These are phyloP conservation scores for Operophtera brumata DNA, from an alignment of 2,888 invertebrate genomes.

Conservation along the genomic window DNA sequence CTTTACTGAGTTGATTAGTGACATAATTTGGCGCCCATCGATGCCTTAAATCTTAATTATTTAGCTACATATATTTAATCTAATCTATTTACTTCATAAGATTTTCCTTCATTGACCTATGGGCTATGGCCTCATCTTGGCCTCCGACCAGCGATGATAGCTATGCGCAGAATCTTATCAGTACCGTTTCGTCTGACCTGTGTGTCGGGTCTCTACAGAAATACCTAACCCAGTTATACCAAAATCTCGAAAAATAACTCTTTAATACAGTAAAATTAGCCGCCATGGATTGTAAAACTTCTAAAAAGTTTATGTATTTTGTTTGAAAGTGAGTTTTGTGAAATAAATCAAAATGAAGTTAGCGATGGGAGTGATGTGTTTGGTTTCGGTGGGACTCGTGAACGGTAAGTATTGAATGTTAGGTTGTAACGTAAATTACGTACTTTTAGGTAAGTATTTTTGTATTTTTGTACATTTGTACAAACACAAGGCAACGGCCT, in stretches of 20 bases:
- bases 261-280: background rate
- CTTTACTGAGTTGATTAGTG: too few species aligned
- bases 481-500: background rate
- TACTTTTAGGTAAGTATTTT: background rate
- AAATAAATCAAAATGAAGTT: slow-evolving; percentile 44
- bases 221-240: slow-evolving; percentile 3
- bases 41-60: background rate
- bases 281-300: slow-evolving; percentile 5
- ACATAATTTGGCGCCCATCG: too few species aligned
- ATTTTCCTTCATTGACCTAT: slow-evolving; percentile 42
- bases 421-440: background rate
- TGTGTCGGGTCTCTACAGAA: slow-evolving; percentile 24
- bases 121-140: slow-evolving; percentile 39
- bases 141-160: slow-evolving; percentile 12
- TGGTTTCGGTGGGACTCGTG: slow-evolving; percentile 40
- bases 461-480: slow-evolving; percentile 11
- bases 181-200: slow-evolving; percentile 47
- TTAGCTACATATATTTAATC: background rate
- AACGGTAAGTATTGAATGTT: slow-evolving; percentile 44
- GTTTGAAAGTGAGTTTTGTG: slow-evolving; percentile 9
- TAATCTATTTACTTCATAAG: slow-evolving; percentile 9
- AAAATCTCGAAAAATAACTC: slow-evolving; percentile 1
- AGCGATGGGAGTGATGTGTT: slow-evolving; percentile 47
- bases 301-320: background rate
- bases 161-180: slow-evolving; percentile 68